Evolutionary conservation across 1,140 invertebrate genomes (phyloP), one percentile per base, ranked within the genome.

Genomic region (Lepidostoma basale): DNA sequence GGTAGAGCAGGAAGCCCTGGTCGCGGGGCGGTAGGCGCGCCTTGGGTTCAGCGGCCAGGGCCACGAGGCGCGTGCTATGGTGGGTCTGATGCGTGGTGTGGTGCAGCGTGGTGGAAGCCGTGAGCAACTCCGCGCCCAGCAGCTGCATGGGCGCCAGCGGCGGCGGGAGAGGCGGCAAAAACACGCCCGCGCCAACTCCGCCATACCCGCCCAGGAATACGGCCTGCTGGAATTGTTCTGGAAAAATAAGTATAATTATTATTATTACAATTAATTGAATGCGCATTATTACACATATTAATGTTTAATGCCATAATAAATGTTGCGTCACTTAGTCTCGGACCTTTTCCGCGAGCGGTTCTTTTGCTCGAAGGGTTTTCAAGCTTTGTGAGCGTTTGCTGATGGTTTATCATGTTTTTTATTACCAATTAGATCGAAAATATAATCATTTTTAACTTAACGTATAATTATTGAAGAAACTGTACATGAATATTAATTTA

Each of bases 161-260:
- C 16, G 88, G 89, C 1, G 87, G 84, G 16, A 85, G 86, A 0
- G 86, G 83, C 14, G 88, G 88, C 40, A 90, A 79, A 25, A 89
- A 76, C 18, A 88, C 77, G 16, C 87, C 85, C 1, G 86, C 82
- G 3, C 87, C 83, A 33, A 83, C 84, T 77, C 84, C 88, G 47
- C 85, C 84, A 73, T 88, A 86, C 74, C 85, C 87, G 52, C 88
- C 88, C 89, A 85, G 90, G 3, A 91, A 88, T n/a, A 90, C 88
- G 1, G 90, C 86, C 76, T 91, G 89, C 72, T 90, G 90, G 77
- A 88, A 84, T 75, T 90, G 86, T 78, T 92, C 90, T 84, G 85
- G 77, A 82, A 81, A 75, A 28, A 63, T 22, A 44, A 49, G n/a
- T n/a, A n/a, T n/a, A 33, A 33, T 12, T 6, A 12, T 33, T 12